Base-by-base conservation (phyloP, 2,797 vertebrate species). In the Sebastes melanostomus region DNA sequence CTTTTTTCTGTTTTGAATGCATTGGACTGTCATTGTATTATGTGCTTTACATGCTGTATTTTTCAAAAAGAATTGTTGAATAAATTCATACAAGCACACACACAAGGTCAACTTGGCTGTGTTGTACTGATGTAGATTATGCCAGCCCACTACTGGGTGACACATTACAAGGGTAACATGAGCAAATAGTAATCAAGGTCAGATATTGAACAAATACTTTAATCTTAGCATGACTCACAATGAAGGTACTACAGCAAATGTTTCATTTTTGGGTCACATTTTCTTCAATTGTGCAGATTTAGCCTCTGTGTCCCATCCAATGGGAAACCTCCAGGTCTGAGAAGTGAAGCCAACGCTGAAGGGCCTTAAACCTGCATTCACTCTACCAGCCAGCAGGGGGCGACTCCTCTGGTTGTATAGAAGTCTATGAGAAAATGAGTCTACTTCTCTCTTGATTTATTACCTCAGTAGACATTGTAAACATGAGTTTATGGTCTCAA, bases 191-290 rank as follows among this genome's bases (percentile, higher is more conserved):
- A 60, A 70, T 79, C 27, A 73, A 81, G 58, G 61, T 83, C 65
- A 36, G 24, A 75, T 54, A 58, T 65, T 22, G 59, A 3, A 65
- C 24, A 59, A 58, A 72, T 34, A 20, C 42, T 69, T 69, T 66
- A 29, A 73, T 80, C 63, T 73, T 36, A 74, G 69, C 36, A 32
- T 73, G 67, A 76, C 32, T 61, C 42, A 78, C 27, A 60, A 72
- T 73, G 16, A 66, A 56, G 12, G 1, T 34, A 38, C 59, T 50
- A 74, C n/a, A 61, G 22, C 27, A 55, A 65, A 59, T 29, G 18
- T 8, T 62, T 34, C 13, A 42, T 42, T 42, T 42, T 42, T 42
- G 38, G 38, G 38, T 42, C 38, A 42, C 38, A 42, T 42, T 42
- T 42, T 42, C 13, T 42, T 42, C 38, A 42, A 6, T 20, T 10